Percentiles rank a stretch among this genome's conserved stretches.
Evolutionary conservation across 2,113 vertebrate genomes (phyloP).

Genomic region (Tragelaphus scriptus): DNA sequence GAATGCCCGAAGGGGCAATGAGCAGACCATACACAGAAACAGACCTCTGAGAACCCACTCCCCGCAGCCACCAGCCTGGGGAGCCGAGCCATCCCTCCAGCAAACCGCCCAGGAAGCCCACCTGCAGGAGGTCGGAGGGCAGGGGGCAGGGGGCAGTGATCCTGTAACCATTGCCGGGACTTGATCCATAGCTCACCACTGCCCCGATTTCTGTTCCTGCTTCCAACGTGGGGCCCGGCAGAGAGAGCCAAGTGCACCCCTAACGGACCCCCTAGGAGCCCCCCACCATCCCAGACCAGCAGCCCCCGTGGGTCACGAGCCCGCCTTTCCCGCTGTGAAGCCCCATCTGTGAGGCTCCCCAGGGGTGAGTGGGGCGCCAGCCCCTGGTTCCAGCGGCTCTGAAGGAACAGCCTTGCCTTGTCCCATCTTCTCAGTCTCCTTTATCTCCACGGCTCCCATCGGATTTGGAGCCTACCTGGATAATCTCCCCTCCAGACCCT

Average conservation of each 20-base stretch:
- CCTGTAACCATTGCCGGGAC: fast-evolving
- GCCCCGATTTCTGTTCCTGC: neutral
- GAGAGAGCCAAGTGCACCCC: neutral
- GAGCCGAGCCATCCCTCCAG: fast-evolving
- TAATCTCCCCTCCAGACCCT: neutral
- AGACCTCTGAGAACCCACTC: neutral
- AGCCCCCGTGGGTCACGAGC: fast-evolving
- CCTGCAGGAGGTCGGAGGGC: neutral
- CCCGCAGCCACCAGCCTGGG: fast-evolving
- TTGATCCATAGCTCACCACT: neutral
- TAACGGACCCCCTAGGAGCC: fast-evolving
- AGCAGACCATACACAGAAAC: fast-evolving
- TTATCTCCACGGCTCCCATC: fast-evolving
- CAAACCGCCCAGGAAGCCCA: neutral
- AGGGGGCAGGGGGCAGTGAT: fast-evolving
- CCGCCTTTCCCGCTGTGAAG: neutral
- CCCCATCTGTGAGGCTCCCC: neutral
- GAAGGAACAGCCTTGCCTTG: fast-evolving
- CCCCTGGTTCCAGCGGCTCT: fast-evolving
- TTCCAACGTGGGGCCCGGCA: neutral
- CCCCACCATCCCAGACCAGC: fast-evolving
- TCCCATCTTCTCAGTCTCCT: fast-evolving
- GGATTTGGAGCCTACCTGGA: fast-evolving
- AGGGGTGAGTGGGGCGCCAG: fast-evolving
- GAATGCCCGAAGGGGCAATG: fast-evolving